Conservation (phyloP, 2,797 vertebrate genomes). For the Micropoecilia bifurca region DNA sequence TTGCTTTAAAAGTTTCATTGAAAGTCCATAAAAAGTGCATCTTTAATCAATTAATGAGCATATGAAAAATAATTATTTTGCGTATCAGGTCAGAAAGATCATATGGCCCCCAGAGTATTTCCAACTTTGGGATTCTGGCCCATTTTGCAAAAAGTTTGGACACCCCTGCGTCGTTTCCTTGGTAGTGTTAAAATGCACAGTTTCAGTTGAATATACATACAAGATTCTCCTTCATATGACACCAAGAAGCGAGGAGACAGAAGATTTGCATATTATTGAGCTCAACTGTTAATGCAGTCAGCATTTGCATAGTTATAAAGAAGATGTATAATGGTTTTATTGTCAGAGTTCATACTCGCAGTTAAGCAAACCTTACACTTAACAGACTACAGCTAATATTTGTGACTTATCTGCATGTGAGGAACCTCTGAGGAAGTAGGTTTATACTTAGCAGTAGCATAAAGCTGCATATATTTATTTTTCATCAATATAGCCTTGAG, state of each 20-base stretch:
- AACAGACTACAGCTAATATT: neutral
- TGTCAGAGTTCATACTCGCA: neutral
- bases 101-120: too few species aligned
- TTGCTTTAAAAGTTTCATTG: too few species aligned
- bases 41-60: too few species aligned
- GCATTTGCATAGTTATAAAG: neutral
- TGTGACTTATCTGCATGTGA: neutral
- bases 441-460: neutral
- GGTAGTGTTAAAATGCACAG: neutral
- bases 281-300: neutral
- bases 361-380: neutral
- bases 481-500: neutral
- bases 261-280: neutral
- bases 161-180: neutral
- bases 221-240: too few species aligned
- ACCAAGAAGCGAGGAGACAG: neutral
- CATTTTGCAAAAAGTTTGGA: too few species aligned
- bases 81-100: too few species aligned
- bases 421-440: neutral
- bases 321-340: neutral
- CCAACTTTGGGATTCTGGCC: too few species aligned
- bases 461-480: neutral
- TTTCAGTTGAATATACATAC: neutral
- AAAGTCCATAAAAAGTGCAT: too few species aligned
- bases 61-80: too few species aligned